These are phyloP conservation scores for Stenoptilia bipunctidactyla DNA, from an alignment of 2,888 invertebrate species.

Conservation along the genomic window DNA sequence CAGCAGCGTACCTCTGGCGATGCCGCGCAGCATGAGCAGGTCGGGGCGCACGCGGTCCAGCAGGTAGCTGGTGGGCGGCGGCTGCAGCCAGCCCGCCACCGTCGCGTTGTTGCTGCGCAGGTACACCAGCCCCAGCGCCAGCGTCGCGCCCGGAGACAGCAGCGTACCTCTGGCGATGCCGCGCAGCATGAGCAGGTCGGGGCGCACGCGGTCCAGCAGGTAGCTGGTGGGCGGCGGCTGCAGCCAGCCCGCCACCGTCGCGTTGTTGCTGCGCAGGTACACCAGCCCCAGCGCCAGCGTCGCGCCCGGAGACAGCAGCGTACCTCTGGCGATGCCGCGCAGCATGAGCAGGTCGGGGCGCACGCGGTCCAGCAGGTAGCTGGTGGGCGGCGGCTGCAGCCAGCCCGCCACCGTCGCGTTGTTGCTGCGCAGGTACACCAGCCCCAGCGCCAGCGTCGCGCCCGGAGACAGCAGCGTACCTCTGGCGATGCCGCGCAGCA, in stretches of 20 bases:
- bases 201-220: constrained; percentile 90
- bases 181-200: constrained; percentile 89
- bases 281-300: constrained; percentile 94
- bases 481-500: constrained; percentile 84
- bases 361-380: constrained; percentile 91
- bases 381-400: constrained; percentile 91
- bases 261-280: constrained; percentile 87
- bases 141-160: no score
- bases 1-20: constrained; percentile 86
- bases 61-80: constrained; percentile 90
- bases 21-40: constrained; percentile 84
- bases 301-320: no score
- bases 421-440: constrained; percentile 90
- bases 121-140: constrained; percentile 95
- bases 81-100: constrained; percentile 91
- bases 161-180: constrained; percentile 84
- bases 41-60: constrained; percentile 94
- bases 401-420: constrained; percentile 90
- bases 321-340: constrained; percentile 83
- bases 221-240: constrained; percentile 90
- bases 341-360: constrained; percentile 91
- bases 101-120: constrained; percentile 86
- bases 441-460: constrained; percentile 93
- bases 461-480: no score
- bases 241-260: constrained; percentile 92